Evolutionary conservation across 2,113 vertebrate genomes (phyloP).

Genomic region (Mustela lutreola): DNA sequence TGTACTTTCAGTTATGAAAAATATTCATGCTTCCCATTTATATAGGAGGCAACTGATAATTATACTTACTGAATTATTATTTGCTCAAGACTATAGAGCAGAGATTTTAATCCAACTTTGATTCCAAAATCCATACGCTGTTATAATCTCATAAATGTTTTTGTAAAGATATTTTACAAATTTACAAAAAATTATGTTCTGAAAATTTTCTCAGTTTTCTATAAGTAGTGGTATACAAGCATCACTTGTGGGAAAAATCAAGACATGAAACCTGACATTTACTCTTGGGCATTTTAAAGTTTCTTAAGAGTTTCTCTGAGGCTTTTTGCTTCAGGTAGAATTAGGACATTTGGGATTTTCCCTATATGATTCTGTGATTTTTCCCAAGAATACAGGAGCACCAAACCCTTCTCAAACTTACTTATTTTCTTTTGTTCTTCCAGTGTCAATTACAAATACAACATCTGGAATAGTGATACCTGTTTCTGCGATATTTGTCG

Average conservation of each 20-base stretch:
- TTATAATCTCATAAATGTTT: not conserved
- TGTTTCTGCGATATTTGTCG: constrained; percentile 98
- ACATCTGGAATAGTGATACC: constrained; percentile 99
- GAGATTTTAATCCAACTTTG: constrained; percentile 33
- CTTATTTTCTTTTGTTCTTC: constrained; percentile 99
- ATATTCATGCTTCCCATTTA: not conserved
- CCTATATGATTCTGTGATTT: constrained; percentile 37
- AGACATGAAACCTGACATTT: not conserved
- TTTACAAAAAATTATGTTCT: not conserved
- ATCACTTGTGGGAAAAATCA: not conserved
- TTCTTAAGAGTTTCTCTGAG: not conserved
- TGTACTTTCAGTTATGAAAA: not conserved
- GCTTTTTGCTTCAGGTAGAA: constrained; percentile 22
- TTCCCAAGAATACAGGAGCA: not conserved
- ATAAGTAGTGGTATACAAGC: not conserved
- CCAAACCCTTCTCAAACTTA: constrained; percentile 81
- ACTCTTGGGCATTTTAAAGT: not conserved
- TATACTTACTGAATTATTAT: not conserved
- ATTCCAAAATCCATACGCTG: constrained; percentile 33
- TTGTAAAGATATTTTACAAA: constrained; percentile 5
- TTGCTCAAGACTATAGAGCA: not conserved
- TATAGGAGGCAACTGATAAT: not conserved
- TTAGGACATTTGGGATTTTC: not conserved
- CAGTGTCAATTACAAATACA: constrained; percentile 97
- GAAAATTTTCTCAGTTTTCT: constrained; percentile 33